Base-by-base conservation (phyloP, 2,113 vertebrate species). In the Prochilodus magdalenae region DNA sequence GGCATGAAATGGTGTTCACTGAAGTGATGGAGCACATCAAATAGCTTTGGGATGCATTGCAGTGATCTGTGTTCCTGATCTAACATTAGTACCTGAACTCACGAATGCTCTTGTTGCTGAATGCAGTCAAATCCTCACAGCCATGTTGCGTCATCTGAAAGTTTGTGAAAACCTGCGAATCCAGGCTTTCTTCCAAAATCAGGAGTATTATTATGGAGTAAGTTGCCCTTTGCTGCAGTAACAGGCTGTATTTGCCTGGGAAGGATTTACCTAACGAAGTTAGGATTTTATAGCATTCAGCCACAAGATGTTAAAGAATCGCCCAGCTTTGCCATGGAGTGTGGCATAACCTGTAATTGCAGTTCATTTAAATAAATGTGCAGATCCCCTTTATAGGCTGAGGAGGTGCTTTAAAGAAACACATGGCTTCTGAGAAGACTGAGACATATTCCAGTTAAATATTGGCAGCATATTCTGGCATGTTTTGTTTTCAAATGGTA, bases 271-370 rank as follows among this genome's bases (percentile, higher is more conserved):
- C n/a, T n/a, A n/a, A n/a, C n/a, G n/a, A n/a, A n/a, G n/a, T 49
- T 4, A 49, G 47, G 47, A 51, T 18, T 51, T 51, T 1, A 51
- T 18, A 1, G 49, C 49, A 16, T 51, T 51, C 14, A 18, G 16
- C 16, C 49, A 16, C 5, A 5, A 55, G 18, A 22, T 16, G 53
- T 20, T 22, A 4, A 14, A 51, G 49, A 51, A 3, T 51, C 49
- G 2, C 49, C 14, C 49, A 18, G 16, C 1, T 51, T 51, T 44
- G 4, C 40, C 40, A 7, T 44, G 40, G 40, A 51, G 4, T 73
- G 24, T 55, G 65, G 62, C 59, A 80, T 44, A 73, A 53, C 27
- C 11, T 72, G 77, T 24, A 33, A 51, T n/a, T n/a, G n/a, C 13
- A 78, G 53, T 55, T 6, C 27, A 18, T 63, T 63, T 14, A 15